Conservation (phyloP, 2,888 invertebrate species). For the Nomada hirtipes region DNA sequence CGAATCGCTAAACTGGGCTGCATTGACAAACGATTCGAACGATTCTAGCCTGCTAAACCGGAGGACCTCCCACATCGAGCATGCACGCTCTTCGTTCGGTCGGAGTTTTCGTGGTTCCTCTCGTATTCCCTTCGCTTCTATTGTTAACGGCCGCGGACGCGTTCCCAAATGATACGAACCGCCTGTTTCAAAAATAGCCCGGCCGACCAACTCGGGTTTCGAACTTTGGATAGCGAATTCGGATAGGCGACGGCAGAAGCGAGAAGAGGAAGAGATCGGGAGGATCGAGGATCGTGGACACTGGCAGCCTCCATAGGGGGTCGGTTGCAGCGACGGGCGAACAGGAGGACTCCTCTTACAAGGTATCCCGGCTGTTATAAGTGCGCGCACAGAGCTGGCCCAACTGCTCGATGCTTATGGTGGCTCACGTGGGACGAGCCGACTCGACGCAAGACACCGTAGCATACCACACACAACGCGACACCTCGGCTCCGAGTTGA, state of each 20-base stretch:
- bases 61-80: constrained; percentile 76
- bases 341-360: constrained; percentile 19
- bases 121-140: constrained; percentile 35
- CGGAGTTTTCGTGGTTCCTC: constrained; percentile 37
- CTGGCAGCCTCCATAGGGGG: constrained; percentile 41
- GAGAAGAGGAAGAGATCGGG: neutral
- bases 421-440: constrained; percentile 69
- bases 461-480: constrained; percentile 84
- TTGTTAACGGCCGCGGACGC: constrained; percentile 51
- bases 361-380: constrained; percentile 23
- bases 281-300: constrained; percentile 8
- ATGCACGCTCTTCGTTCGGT: constrained; percentile 13
- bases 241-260: no score
- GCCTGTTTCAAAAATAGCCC: constrained; percentile 54
- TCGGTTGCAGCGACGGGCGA: constrained; percentile 11
- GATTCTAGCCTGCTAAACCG: constrained; percentile 64
- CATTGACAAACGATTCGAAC: constrained; percentile 83
- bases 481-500: constrained; percentile 80
- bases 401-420: constrained; percentile 56
- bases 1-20: constrained; percentile 82
- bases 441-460: constrained; percentile 78
- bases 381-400: constrained; percentile 20
- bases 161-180: constrained; percentile 54
- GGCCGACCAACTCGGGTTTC: neutral
- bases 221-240: neutral